Evolutionary conservation across 2,888 invertebrate species (phyloP).

Genomic region (Syrista parreyssii): DNA sequence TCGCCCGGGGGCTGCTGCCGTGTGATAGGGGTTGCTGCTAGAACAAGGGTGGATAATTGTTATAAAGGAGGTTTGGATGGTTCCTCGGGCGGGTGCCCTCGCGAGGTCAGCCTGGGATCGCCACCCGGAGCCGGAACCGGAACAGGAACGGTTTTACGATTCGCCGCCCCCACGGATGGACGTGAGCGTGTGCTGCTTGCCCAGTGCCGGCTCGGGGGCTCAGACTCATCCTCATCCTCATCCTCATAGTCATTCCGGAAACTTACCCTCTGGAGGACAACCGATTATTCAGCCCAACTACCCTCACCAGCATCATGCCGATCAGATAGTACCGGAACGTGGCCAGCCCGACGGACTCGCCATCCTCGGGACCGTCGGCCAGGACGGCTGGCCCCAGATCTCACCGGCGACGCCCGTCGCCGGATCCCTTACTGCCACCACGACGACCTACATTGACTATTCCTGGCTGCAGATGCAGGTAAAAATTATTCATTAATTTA

Average conservation of each 20-base stretch:
- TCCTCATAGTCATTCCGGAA: slow-evolving; percentile 39
- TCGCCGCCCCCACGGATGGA: slow-evolving; percentile 63
- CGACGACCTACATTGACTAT: slow-evolving; percentile 62
- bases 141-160: slow-evolving; percentile 61
- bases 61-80: slow-evolving; percentile 1
- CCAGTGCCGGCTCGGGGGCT: slow-evolving; percentile 61
- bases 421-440: slow-evolving; percentile 34
- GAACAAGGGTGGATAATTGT: no score
- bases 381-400: slow-evolving; percentile 55
- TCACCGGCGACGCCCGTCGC: slow-evolving; percentile 38
- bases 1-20: no score
- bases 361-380: slow-evolving; percentile 51
- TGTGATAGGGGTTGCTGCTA: no score
- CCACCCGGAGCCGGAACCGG: slow-evolving; percentile 46
- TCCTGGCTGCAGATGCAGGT: slow-evolving; percentile 65
- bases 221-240: slow-evolving; percentile 36
- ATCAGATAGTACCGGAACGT: slow-evolving; percentile 64
- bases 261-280: slow-evolving; percentile 50
- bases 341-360: slow-evolving; percentile 56
- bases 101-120: slow-evolving; percentile 56
- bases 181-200: slow-evolving; percentile 64
- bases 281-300: slow-evolving; percentile 50
- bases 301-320: slow-evolving; percentile 60
- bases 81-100: slow-evolving; percentile 55
- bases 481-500: slow-evolving; percentile 15